Evolutionary conservation across 2,888 invertebrate genomes (phyloP), one percentile per base, ranked within the genome.

Genomic region (Chaitophorus viminalis): DNA sequence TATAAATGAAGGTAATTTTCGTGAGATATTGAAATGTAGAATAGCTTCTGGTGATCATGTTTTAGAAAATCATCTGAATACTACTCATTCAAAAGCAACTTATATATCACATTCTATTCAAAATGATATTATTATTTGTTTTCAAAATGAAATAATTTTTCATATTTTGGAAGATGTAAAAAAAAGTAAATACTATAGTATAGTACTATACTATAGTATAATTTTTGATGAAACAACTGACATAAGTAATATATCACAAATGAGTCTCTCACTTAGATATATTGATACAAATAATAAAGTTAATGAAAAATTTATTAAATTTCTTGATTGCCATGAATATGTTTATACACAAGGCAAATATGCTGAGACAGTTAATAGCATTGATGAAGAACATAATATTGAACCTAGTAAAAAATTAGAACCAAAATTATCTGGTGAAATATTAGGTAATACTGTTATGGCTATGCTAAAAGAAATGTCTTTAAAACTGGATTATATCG

Each of bases 1-100:
- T n/a, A n/a, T n/a, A n/a, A n/a, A n/a, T 68, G 54, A 86, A 54
- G 85, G 85, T 25, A 88, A 88, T 60, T 88, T 89, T 70, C 65
- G 74, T n/a, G 89, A 81, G 33, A n/a, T 88, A 60, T 81, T 87
- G 25, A 68, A 72, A 70, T 74, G 75, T 81, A 78, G 75, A 75
- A 88, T 88, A 46, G 39, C 65, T 46, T 54, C 88, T 60, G 88
- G 89, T 21, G 89, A 75, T 74, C 74, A 74, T 21, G 36, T 0
- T 39, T 75, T 75, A 75, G 74, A 75, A 39, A 39, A 75, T 39
- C 39, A 75, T 75, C 74, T 39, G 8, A 75, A 39, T 21, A 75
- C 39, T 21, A 75, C 74, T 75, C 74, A 75, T 75, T 75, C 74
- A 25, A 76, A 46, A 14, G 46, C 75, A 17, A 76, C 46, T 46